Percentiles rank a stretch among this genome's conserved stretches.
Evolutionary conservation across 2,797 vertebrate species (phyloP).

Genomic region (Aselliscus stoliczkanus): DNA sequence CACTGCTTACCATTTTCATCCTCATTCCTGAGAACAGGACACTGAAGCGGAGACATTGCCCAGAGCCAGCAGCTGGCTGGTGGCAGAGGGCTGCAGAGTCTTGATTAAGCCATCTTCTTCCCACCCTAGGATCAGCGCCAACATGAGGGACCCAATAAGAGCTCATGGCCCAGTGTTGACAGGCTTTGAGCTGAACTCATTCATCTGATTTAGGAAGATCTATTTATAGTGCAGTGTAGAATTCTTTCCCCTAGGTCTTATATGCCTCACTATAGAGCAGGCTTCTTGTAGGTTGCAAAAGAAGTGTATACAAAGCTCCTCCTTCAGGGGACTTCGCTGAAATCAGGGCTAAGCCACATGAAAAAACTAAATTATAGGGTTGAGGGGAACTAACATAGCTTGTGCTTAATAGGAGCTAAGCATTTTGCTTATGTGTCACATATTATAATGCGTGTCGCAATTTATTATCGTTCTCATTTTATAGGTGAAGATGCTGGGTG

Average conservation of each 20-base stretch:
- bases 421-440: not conserved
- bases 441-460: not conserved
- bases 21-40: not conserved
- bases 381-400: not conserved
- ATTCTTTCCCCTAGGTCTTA: not conserved
- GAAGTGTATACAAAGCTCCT: not conserved
- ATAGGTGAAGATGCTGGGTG: not conserved
- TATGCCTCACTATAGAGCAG: not conserved
- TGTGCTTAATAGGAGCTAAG: not conserved
- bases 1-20: too few relatives aligned
- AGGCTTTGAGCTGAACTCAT: not conserved
- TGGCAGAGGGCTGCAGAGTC: not conserved
- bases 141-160: not conserved
- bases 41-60: not conserved
- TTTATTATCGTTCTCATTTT: not conserved
- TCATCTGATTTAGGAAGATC: not conserved
- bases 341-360: not conserved
- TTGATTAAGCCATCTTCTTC: not conserved
- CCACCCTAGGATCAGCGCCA: accelerated
- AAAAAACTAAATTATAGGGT: not conserved
- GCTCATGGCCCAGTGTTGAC: not conserved
- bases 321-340: not conserved
- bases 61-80: accelerated
- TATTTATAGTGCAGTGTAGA: not conserved
- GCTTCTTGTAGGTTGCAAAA: not conserved